Conservation (phyloP, 2,113 vertebrate species). For the Zosterops hypoxanthus region DNA sequence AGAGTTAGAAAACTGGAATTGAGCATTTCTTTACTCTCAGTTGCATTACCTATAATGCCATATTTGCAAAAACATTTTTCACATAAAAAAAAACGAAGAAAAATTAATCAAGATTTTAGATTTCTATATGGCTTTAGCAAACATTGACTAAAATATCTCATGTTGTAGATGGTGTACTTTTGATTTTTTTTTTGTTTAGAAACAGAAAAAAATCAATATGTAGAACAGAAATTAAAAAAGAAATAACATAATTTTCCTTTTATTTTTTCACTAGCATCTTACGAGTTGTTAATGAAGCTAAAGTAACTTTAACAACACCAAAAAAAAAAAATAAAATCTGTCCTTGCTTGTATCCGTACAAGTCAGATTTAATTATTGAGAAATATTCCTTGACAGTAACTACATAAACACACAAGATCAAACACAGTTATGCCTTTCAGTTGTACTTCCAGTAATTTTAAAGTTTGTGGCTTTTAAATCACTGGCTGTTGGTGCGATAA, state of each 20-base stretch:
- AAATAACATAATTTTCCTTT: background rate
- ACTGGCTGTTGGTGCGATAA: background rate
- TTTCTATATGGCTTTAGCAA: background rate
- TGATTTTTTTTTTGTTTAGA: background rate
- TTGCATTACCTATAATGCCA: background rate
- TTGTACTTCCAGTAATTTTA: background rate
- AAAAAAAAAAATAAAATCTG: background rate
- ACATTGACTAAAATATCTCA: background rate
- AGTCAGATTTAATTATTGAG: background rate
- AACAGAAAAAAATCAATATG: background rate
- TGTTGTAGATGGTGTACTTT: background rate
- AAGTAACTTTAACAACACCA: background rate
- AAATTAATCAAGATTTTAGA: background rate
- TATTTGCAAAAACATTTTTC: background rate
- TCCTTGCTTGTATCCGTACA: background rate
- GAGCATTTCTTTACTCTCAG: background rate
- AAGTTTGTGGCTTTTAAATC: background rate
- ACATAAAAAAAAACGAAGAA: background rate
- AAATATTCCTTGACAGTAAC: background rate
- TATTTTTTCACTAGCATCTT: background rate
- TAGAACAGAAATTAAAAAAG: background rate
- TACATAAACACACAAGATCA: background rate
- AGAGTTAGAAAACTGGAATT: background rate
- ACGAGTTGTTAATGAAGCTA: background rate
- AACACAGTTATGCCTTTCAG: background rate